Evolutionary conservation across 2,797 vertebrate species (phyloP).

Genomic region (Xiphorhynchus erythropygius): DNA sequence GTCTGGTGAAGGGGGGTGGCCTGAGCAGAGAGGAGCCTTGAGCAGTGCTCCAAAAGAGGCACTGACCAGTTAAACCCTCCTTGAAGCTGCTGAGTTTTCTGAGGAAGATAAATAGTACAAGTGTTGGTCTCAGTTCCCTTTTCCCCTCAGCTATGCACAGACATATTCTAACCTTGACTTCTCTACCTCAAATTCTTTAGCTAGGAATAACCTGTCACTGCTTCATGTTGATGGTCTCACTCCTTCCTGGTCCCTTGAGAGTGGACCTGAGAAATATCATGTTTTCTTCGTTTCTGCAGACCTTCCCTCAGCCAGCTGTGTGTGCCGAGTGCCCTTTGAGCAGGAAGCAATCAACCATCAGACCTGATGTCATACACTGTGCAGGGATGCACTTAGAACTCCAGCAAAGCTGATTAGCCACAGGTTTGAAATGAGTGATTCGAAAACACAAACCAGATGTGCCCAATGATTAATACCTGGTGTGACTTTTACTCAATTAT

Average conservation of each 20-base stretch:
- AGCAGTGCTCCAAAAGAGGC: neutral
- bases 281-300: neutral
- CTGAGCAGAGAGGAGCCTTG: too few species aligned
- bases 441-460: slow-evolving; percentile 26
- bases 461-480: neutral
- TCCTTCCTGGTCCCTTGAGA: neutral
- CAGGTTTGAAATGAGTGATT: slow-evolving; percentile 14
- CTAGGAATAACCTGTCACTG: neutral
- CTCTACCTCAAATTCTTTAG: neutral
- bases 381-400: neutral
- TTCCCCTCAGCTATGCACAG: neutral
- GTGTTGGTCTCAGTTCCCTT: neutral
- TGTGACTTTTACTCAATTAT: neutral
- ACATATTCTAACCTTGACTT: neutral
- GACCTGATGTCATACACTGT: neutral
- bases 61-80: neutral
- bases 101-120: neutral
- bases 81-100: neutral
- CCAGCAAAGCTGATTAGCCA: slow-evolving; percentile 7
- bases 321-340: neutral
- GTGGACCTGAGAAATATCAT: neutral
- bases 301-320: slow-evolving; percentile 1
- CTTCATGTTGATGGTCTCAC: neutral
- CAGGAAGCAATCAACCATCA: slow-evolving; percentile 1
- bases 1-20: neutral